A percentile compares a stretch with the other conserved stretches of the same genome.
Evolutionary conservation across 2,113 vertebrate genomes (phyloP).

Genomic region (Thunnus thynnus): DNA sequence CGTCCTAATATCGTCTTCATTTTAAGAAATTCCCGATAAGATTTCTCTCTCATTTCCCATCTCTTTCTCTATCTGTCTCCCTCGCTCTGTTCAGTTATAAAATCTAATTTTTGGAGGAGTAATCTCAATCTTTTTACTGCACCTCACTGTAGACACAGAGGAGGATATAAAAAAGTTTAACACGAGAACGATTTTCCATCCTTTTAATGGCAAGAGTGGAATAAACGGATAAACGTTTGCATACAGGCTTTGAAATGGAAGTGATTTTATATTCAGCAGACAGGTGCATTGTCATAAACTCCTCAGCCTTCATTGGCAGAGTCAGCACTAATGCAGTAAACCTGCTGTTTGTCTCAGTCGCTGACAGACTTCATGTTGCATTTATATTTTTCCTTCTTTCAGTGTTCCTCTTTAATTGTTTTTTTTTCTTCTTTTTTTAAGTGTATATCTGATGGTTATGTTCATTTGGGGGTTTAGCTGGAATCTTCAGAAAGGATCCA

Average conservation of each 20-base stretch:
- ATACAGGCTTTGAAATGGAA: constrained; percentile 16
- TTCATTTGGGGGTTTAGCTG: not conserved
- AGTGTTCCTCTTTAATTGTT: not conserved
- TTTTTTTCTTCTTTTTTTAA: not conserved
- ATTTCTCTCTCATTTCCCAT: constrained; percentile 48
- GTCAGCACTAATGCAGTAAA: not conserved
- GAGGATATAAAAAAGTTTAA: not conserved
- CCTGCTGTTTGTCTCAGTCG: not conserved
- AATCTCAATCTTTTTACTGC: not conserved
- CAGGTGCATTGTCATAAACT: not conserved
- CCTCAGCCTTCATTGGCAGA: not conserved
- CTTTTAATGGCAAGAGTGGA: not conserved
- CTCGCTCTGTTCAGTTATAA: constrained; percentile 33
- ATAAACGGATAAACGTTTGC: not conserved
- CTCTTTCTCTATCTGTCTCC: not conserved
- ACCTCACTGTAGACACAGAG: constrained; percentile 17
- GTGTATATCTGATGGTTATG: not conserved
- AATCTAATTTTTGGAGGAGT: constrained; percentile 17
- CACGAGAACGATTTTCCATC: not conserved
- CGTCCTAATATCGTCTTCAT: constrained; percentile 43
- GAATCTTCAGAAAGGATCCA: not conserved
- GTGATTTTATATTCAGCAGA: not conserved
- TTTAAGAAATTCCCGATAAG: constrained; percentile 12
- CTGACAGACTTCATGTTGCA: not conserved
- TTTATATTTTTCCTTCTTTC: constrained; percentile 14